A percentile compares a stretch with the other conserved stretches of the same genome.
Conservation (phyloP, 2,797 vertebrate genomes). For the Gila robusta region DNA sequence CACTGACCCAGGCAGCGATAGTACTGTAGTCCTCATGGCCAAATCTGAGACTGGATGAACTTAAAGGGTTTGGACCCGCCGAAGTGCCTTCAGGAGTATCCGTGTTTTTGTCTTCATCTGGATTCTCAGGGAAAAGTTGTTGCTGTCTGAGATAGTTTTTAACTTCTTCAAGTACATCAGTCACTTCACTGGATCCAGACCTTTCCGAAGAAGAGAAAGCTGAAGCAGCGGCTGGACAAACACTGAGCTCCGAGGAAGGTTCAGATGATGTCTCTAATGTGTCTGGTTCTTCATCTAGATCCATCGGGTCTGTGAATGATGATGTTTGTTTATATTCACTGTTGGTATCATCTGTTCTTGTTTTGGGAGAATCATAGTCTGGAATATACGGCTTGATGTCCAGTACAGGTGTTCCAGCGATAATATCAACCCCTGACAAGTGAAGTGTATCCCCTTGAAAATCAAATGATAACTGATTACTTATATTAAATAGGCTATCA, state of each 20-base stretch:
- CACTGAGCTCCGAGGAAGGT: not conserved
- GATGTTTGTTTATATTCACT: conserved; percentile 7
- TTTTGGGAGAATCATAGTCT: conserved; percentile 84
- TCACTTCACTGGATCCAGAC: not conserved
- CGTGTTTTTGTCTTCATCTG: not conserved
- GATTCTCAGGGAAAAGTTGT: conserved; percentile 39
- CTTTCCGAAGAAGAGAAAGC: not conserved
- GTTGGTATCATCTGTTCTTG: conserved; percentile 42
- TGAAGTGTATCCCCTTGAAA: conserved; percentile 83
- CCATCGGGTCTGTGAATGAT: conserved; percentile 1
- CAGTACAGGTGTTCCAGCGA: conserved; percentile 87
- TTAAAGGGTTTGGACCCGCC: not conserved
- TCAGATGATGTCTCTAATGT: not conserved
- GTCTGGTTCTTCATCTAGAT: conserved; percentile 8
- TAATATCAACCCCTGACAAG: conserved; percentile 89
- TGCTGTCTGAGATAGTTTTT: conserved; percentile 66
- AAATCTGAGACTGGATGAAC: conserved; percentile 54
- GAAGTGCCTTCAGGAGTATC: not conserved
- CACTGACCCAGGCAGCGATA: conserved; percentile 85
- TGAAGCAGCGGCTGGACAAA: not conserved
- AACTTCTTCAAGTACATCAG: conserved; percentile 32
- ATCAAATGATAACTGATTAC: conserved; percentile 29
- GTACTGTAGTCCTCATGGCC: conserved; percentile 67
- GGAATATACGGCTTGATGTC: conserved; percentile 92
- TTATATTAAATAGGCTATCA: not conserved